Conservation (phyloP, 2,113 vertebrate genomes). For the Poecilia latipinna region DNA sequence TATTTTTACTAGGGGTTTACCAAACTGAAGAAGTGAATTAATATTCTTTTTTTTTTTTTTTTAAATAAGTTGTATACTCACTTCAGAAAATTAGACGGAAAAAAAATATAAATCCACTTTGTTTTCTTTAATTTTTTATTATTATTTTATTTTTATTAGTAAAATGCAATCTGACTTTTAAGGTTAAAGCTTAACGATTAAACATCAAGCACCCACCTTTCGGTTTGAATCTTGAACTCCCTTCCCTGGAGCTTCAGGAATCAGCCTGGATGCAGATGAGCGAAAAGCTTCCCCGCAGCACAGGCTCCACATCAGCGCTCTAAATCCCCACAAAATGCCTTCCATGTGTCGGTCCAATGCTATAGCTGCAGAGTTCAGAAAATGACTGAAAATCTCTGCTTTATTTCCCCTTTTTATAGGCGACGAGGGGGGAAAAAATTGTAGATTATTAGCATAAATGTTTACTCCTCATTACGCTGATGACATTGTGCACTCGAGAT, state of each 20-base stretch:
- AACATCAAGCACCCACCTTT: conserved; percentile 84
- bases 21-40: too few relatives aligned
- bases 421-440: conserved; percentile 93
- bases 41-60: too few relatives aligned
- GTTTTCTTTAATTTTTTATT: conserved; percentile 12
- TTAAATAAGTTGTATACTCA: too few relatives aligned
- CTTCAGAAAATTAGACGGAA: neutral
- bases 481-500: conserved; percentile 99
- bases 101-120: neutral
- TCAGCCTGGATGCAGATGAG: conserved; percentile 74
- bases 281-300: neutral
- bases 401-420: conserved; percentile 99
- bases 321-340: conserved; percentile 83
- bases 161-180: conserved; percentile 5
- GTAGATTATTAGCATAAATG: conserved; percentile 99
- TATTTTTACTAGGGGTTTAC: neutral
- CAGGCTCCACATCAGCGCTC: conserved; percentile 42
- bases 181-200: conserved; percentile 25
- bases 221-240: conserved; percentile 75
- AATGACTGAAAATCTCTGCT: conserved; percentile 98
- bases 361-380: conserved; percentile 91
- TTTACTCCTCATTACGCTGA: conserved; percentile 99
- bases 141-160: too few relatives aligned
- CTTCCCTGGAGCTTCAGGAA: conserved; percentile 73
- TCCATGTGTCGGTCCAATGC: conserved; percentile 81